Base-by-base conservation (phyloP, 2,888 invertebrate species). In the Apodemia mormo region DNA sequence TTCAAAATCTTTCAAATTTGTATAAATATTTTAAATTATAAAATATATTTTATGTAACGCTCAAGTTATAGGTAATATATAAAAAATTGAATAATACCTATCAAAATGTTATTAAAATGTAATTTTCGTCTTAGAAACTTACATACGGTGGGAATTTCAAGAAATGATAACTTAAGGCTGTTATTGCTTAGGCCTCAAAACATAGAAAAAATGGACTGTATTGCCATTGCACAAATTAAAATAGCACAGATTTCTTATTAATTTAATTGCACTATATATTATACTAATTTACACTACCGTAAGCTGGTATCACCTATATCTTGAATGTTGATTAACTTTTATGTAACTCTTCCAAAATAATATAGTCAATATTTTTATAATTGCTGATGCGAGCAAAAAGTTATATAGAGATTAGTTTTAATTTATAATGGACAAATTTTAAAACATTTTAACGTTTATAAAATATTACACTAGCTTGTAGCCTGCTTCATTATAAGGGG, bases 291-390 rank as follows among this genome's bases (percentile, higher is more conserved):
- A 49, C 49, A 49, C 49, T 49, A 14, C 49, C 14, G 14, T 49
- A 49, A 14, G 14, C 49, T 49, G 14, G 14, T 49, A 49, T 49
- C 49, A 49, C 49, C 49, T 49, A 49, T 49, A 49, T 49, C 49
- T 49, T 49, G 49, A 49, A 49, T 49, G 49, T 65, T 68, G n/a
- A 52, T 70, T 67, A 72, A 73, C 68, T 73, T 76, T 73, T 74
- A 76, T 77, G 74, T 77, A 78, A 79, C 76, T 82, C 84, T 84
- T 84, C 83, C 83, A 83, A 81, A 80, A 81, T 81, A 80, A 81
- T 76, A 81, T 83, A 84, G 86, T 85, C 86, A 86, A 88, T 88
- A 89, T 88, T 89, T 89, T 88, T 89, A 86, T 89, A 86, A 79
- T 82, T 81, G 85, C 87, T 83, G 86, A 82, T 85, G 88, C 88